Evolutionary conservation across 2,113 vertebrate genomes (phyloP).

Genomic region (Macrotis lagotis): DNA sequence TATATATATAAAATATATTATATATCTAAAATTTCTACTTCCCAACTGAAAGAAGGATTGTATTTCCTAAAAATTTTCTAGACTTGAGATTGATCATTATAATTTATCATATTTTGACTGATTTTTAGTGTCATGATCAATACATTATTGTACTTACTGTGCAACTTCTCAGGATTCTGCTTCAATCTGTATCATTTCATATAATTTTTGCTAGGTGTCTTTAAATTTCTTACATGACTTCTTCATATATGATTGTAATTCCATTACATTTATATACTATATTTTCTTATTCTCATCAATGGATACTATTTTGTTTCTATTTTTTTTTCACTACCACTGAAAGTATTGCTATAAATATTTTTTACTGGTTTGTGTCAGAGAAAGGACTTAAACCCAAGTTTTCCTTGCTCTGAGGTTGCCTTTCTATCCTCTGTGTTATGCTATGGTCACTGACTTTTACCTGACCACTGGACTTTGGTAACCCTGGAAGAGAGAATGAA

Average conservation of each 20-base stretch:
- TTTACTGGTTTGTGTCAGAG: background rate
- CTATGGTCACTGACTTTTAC: background rate
- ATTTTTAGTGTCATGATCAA: too few species aligned
- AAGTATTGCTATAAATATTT: background rate
- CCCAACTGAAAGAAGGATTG: background rate
- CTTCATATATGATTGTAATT: background rate
- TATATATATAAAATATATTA: too few species aligned
- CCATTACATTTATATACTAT: background rate
- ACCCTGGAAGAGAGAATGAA: background rate
- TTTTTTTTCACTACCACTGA: background rate
- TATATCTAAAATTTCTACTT: background rate
- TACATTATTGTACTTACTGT: too few species aligned
- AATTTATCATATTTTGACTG: background rate
- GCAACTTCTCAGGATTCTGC: too few species aligned
- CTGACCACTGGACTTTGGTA: background rate
- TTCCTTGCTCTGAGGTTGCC: background rate
- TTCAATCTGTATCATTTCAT: too few species aligned
- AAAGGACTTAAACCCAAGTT: background rate
- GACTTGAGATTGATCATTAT: background rate
- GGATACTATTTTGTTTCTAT: background rate
- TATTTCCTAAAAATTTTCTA: background rate
- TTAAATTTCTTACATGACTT: background rate
- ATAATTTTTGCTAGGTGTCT: too few species aligned
- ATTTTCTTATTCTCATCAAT: background rate
- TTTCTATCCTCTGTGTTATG: background rate